A percentile compares a stretch with the other conserved stretches of the same genome.
Conservation (phyloP, 2,113 vertebrate genomes). For the Hippolais icterina region DNA sequence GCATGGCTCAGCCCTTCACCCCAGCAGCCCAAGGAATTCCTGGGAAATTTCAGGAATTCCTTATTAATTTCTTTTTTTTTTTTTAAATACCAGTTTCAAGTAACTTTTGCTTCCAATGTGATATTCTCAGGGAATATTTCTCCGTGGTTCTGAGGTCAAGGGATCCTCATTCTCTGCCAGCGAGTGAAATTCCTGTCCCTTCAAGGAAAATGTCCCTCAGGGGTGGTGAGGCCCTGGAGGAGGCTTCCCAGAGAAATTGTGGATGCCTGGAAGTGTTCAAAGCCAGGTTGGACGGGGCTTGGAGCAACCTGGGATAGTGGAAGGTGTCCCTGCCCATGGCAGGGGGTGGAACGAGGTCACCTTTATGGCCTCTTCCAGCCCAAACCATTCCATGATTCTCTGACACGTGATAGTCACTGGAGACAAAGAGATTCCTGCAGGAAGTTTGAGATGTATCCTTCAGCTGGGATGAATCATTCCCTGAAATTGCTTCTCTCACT, state of each 20-base stretch:
- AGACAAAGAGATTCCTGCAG: not conserved
- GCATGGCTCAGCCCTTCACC: not conserved
- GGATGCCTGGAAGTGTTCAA: not conserved
- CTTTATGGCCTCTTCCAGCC: not conserved
- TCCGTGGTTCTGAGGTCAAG: not conserved
- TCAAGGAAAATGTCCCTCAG: not conserved
- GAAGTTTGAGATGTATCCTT: not conserved
- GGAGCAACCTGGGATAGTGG: not conserved
- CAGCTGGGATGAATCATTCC: not conserved
- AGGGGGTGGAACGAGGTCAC: not conserved
- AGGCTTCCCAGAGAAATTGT: not conserved
- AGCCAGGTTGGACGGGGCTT: rapidly evolving
- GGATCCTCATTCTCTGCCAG: not conserved
- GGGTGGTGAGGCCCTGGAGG: not conserved
- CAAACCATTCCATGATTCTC: not conserved
- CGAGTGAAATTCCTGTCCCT: not conserved
- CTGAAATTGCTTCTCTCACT: not conserved
- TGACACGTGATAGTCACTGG: not conserved
- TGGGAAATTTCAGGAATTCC: constrained; percentile 17
- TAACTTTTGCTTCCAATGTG: not conserved
- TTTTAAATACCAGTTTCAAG: not conserved
- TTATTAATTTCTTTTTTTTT: not conserved
- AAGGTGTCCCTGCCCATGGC: not conserved
- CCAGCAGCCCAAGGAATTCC: constrained; percentile 1
- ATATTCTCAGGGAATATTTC: not conserved